Evolutionary conservation across 2,797 vertebrate species (phyloP).

Genomic region (Psittacula echo): DNA sequence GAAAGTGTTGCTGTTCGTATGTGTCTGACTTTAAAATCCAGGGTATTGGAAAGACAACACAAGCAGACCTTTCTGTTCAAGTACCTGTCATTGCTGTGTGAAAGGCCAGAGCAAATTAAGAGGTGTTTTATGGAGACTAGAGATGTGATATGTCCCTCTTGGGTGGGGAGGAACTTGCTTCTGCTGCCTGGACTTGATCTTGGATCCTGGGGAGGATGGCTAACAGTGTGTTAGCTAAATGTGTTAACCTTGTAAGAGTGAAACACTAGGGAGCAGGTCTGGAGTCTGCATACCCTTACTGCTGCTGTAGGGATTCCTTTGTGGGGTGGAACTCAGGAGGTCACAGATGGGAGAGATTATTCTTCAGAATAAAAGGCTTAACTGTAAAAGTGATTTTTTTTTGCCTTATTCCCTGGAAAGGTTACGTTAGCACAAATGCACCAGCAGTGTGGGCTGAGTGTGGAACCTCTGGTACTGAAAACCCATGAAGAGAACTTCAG

Average conservation of each 20-base stretch:
- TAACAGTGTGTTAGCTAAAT: neutral
- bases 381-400: neutral
- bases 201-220: neutral
- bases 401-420: neutral
- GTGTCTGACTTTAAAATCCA: neutral
- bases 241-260: neutral
- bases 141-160: neutral
- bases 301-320: neutral
- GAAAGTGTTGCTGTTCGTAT: too few species aligned
- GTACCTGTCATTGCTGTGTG: neutral
- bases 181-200: neutral
- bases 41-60: neutral
- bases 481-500: conserved; percentile 80
- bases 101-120: neutral
- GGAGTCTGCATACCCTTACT: neutral
- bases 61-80: neutral
- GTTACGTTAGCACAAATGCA: fast-evolving
- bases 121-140: neutral
- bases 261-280: neutral
- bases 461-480: neutral
- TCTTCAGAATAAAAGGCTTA: neutral
- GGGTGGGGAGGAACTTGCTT: neutral
- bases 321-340: neutral
- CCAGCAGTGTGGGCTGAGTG: neutral
- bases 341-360: neutral